phyloP scores from a whole-genome alignment of 2,888 invertebrate genomes.

The Dynastes maya region DNA sequence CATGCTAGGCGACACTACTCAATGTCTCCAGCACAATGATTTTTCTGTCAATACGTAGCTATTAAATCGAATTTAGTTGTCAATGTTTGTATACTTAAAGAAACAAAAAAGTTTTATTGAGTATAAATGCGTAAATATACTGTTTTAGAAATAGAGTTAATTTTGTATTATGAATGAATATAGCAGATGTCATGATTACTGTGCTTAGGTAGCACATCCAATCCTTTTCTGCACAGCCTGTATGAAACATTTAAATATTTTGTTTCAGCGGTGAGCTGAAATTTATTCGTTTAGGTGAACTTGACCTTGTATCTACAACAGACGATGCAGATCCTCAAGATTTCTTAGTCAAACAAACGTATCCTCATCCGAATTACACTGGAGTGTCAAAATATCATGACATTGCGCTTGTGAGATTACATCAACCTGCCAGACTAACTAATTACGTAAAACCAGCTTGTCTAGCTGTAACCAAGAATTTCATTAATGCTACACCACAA shows the following conservation, averaged over 20 bases:
- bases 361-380: constrained; percentile 69
- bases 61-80: too few species aligned
- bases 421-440: constrained; percentile 65
- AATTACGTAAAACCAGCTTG: constrained; percentile 70
- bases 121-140: too few species aligned
- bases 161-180: too few species aligned
- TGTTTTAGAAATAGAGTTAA: too few species aligned
- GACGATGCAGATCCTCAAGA: constrained; percentile 61
- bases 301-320: constrained; percentile 64
- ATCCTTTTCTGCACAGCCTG: too few species aligned
- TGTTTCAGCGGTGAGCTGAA: constrained; percentile 64
- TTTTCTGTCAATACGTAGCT: too few species aligned
- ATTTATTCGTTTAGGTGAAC: constrained; percentile 68
- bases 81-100: too few species aligned
- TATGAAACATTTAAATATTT: background rate
- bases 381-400: constrained; percentile 70
- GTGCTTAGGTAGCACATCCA: too few species aligned
- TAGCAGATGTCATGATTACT: too few species aligned
- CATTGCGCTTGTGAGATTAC: constrained; percentile 71
- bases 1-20: too few species aligned
- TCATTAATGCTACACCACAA: constrained; percentile 59
- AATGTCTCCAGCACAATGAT: too few species aligned
- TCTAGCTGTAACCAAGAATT: constrained; percentile 59
- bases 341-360: constrained; percentile 62
- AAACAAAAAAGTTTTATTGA: too few species aligned